Percentiles rank a stretch among this genome's conserved stretches.
These are phyloP conservation scores for Pangasianodon gigas DNA, from an alignment of 2,113 vertebrate species.

Conservation along the genomic window DNA sequence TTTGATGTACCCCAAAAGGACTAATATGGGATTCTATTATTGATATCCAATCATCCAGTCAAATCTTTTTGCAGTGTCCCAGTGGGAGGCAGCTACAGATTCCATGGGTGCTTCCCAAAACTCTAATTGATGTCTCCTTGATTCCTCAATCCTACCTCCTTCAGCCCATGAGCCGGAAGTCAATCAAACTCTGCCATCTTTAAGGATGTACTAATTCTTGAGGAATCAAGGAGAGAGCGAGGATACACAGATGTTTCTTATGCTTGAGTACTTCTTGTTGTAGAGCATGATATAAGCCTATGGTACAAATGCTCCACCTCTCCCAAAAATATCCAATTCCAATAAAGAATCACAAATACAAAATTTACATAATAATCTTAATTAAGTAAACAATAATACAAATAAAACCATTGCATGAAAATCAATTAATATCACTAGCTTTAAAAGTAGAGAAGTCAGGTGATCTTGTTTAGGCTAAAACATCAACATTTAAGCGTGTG, in stretches of 20 bases:
- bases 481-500: background rate
- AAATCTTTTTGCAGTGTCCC: background rate
- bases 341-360: background rate
- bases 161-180: background rate
- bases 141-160: background rate
- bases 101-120: background rate
- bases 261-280: background rate
- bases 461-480: background rate
- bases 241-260: background rate
- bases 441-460: background rate
- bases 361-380: background rate
- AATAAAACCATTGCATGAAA: background rate
- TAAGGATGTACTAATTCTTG: background rate
- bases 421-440: background rate
- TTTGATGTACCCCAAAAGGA: background rate
- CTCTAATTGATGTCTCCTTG: background rate
- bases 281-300: background rate
- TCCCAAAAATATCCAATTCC: background rate
- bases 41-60: constrained; percentile 17
- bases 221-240: background rate
- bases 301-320: background rate
- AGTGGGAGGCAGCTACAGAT: background rate
- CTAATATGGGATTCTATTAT: background rate
- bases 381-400: background rate
- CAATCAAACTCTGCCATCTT: background rate